Conservation (phyloP, 2,113 vertebrate genomes). For the Toxotes jaculatrix region DNA sequence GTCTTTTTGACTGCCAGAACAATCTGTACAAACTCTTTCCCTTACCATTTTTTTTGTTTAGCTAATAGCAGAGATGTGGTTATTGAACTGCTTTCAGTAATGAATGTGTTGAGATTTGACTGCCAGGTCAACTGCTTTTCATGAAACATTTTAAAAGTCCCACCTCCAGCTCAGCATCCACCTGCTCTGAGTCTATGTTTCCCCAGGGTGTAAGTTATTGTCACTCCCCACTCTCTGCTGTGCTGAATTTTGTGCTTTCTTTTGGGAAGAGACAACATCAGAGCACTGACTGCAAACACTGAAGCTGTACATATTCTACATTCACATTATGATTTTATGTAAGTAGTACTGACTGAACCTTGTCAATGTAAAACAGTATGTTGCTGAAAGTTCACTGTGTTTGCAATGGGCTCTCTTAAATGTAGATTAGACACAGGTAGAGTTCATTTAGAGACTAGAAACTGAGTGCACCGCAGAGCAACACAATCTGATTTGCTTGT, state of each 20-base stretch:
- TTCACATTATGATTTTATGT: neutral
- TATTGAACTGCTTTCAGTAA: slow-evolving; percentile 14
- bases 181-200: neutral
- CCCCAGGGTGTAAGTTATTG: neutral
- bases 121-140: neutral
- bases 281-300: neutral
- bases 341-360: neutral
- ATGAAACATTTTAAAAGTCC: neutral
- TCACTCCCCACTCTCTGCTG: neutral
- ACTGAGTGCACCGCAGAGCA: slow-evolving; percentile 1
- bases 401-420: neutral
- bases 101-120: neutral
- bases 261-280: neutral
- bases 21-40: neutral
- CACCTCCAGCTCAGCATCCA: neutral
- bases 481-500: slow-evolving; percentile 1
- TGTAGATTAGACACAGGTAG: neutral
- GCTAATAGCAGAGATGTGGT: neutral
- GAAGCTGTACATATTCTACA: neutral
- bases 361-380: neutral
- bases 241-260: neutral
- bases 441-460: neutral
- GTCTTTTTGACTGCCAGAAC: slow-evolving; percentile 29
- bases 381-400: neutral
- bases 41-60: neutral